Conservation (phyloP, 2,888 invertebrate genomes). For the Heliothis peltigera region DNA sequence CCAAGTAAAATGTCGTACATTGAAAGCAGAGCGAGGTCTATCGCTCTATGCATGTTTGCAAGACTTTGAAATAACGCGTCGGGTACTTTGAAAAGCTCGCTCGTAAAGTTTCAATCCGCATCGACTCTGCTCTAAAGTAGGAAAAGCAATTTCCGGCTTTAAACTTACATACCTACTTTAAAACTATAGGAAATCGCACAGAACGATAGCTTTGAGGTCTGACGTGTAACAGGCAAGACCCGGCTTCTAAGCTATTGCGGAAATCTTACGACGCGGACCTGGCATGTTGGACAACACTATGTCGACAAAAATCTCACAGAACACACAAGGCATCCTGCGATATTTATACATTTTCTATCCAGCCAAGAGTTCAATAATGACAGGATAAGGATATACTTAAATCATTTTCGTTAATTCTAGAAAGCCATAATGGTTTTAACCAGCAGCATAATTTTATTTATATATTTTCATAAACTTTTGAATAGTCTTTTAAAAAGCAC, state of each 20-base stretch:
- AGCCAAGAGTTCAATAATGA: slow-evolving; percentile 3
- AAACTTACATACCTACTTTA: slow-evolving; percentile 61
- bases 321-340: slow-evolving; percentile 44
- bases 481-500: slow-evolving; percentile 13
- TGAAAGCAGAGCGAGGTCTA: not conserved
- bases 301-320: slow-evolving; percentile 56
- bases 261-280: slow-evolving; percentile 38
- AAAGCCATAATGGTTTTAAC: not conserved
- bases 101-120: slow-evolving; percentile 46
- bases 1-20: slow-evolving; percentile 11
- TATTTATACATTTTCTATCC: slow-evolving; percentile 3
- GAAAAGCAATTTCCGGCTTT: slow-evolving; percentile 64
- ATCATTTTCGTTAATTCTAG: slow-evolving; percentile 1
- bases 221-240: slow-evolving; percentile 74
- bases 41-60: not conserved
- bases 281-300: slow-evolving; percentile 39
- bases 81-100: slow-evolving; percentile 33
- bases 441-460: not conserved
- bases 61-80: slow-evolving; percentile 19
- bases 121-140: slow-evolving; percentile 36
- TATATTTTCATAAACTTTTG: slow-evolving; percentile 4
- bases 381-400: slow-evolving; percentile 15
- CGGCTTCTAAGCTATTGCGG: slow-evolving; percentile 65
- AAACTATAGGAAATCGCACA: slow-evolving; percentile 67
- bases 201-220: slow-evolving; percentile 64